Conservation (phyloP, 2,113 vertebrate species). For the Plectropomus leopardus region DNA sequence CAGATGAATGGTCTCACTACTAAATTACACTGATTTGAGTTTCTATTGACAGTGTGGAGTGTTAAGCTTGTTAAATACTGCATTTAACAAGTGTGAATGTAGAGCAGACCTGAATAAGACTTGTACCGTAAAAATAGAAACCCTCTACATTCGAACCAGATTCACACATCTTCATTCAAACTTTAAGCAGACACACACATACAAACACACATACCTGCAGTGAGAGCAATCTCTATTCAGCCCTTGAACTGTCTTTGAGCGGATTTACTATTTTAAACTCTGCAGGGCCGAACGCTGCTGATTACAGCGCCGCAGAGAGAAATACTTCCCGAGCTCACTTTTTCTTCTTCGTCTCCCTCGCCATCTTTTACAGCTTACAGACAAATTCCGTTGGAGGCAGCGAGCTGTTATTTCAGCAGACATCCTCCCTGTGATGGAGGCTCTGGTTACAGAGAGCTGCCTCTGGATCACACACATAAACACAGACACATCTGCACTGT, state of each 20-base stretch:
- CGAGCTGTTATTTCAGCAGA: constrained; percentile 72
- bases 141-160: constrained; percentile 28
- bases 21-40: not conserved
- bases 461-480: constrained; percentile 56
- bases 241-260: constrained; percentile 74
- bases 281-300: constrained; percentile 42
- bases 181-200: constrained; percentile 28
- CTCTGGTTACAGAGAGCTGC: constrained; percentile 70
- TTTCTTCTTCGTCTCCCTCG: constrained; percentile 41
- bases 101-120: constrained; percentile 4
- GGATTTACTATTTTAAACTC: constrained; percentile 78
- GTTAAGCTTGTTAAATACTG: not conserved
- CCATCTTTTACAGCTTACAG: constrained; percentile 74
- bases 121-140: constrained; percentile 19
- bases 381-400: constrained; percentile 67
- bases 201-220: constrained; percentile 36
- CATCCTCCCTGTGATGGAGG: constrained; percentile 68
- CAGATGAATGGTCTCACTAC: constrained; percentile 3
- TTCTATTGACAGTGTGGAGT: not conserved
- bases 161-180: constrained; percentile 16
- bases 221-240: constrained; percentile 50
- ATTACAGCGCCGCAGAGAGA: constrained; percentile 61
- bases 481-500: constrained; percentile 6
- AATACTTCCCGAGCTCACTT: constrained; percentile 55
- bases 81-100: not conserved